Conservation (phyloP, 64 coral and sea anemone species). For the Catalaphyllia jardinei region DNA sequence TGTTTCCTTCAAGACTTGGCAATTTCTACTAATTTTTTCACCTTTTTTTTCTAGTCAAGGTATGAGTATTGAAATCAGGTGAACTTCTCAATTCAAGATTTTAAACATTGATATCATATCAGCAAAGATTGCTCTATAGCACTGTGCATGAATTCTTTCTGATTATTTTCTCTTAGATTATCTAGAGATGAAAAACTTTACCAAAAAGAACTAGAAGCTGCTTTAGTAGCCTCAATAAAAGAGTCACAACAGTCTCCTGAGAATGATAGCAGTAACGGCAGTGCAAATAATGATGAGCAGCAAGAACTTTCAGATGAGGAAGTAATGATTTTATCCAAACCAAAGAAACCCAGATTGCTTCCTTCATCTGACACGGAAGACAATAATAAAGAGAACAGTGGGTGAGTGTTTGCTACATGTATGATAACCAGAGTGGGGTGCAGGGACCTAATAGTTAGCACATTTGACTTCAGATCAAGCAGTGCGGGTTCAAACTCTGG, state of each 20-base stretch:
- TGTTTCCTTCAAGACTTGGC: too few relatives aligned
- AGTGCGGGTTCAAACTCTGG: too few relatives aligned
- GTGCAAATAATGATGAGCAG: conserved; percentile 30
- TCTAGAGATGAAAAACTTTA: conserved; percentile 93
- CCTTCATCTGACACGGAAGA: conserved; percentile 26
- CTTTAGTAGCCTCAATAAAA: conserved; percentile 77
- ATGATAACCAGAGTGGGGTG: too few relatives aligned
- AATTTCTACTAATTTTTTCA: too few relatives aligned
- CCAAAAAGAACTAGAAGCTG: conserved; percentile 84
- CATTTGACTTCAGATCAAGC: too few relatives aligned
- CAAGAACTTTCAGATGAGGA: conserved; percentile 7
- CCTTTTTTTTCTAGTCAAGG: too few relatives aligned
- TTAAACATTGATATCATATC: too few relatives aligned
- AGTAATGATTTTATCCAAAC: conserved; percentile 9
- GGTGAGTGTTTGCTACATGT: not conserved
- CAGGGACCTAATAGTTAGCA: too few relatives aligned
- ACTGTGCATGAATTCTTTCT: not conserved
- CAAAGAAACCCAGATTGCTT: conserved; percentile 25
- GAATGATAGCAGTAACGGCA: conserved; percentile 33
- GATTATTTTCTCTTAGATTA: conserved; percentile 25
- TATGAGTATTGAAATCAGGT: too few relatives aligned
- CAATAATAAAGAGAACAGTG: conserved; percentile 36
- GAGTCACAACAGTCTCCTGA: conserved; percentile 66
- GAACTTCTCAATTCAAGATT: too few relatives aligned
- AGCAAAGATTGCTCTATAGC: not conserved